Evolutionary conservation across 1,140 invertebrate species (phyloP).

Genomic region (Littorina saxatilis): DNA sequence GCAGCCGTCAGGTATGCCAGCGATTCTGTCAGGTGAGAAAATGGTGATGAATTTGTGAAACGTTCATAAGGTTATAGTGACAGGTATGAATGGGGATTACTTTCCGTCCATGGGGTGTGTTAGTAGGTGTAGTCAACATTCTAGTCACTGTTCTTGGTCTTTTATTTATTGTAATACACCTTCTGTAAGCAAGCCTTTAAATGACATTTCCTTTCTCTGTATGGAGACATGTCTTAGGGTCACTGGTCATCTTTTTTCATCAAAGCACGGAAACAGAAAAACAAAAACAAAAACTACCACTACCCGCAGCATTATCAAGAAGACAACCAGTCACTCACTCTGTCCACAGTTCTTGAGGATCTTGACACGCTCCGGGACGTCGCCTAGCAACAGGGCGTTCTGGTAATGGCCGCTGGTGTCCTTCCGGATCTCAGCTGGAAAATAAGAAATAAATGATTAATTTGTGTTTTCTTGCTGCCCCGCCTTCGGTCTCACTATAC

Average conservation of each 20-base stretch:
- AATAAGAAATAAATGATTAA: too few species aligned
- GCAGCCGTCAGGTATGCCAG: conserved; percentile 95
- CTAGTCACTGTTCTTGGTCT: too few species aligned
- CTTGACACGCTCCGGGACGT: conserved; percentile 92
- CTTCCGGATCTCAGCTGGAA: conserved; percentile 74
- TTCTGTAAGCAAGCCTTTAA: not conserved
- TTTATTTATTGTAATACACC: too few species aligned
- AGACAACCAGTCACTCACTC: conserved; percentile 78
- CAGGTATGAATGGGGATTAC: not conserved
- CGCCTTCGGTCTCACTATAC: too few species aligned
- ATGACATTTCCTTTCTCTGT: not conserved
- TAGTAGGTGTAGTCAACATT: too few species aligned
- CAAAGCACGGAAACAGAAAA: too few species aligned
- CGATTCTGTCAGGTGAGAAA: conserved; percentile 77
- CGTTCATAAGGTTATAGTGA: not conserved
- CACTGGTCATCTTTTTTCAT: too few species aligned
- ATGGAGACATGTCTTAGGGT: too few species aligned
- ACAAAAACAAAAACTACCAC: too few species aligned
- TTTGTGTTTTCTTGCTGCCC: too few species aligned
- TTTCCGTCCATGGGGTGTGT: not conserved
- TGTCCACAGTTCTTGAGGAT: conserved; percentile 84
- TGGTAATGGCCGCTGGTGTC: conserved; percentile 98
- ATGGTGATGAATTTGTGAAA: not conserved
- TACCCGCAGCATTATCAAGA: too few species aligned
- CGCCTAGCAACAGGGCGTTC: conserved; percentile 93